Evolutionary conservation across 2,888 invertebrate genomes (phyloP), one percentile per base, ranked within the genome.

Genomic region (Eilema sororculum): DNA sequence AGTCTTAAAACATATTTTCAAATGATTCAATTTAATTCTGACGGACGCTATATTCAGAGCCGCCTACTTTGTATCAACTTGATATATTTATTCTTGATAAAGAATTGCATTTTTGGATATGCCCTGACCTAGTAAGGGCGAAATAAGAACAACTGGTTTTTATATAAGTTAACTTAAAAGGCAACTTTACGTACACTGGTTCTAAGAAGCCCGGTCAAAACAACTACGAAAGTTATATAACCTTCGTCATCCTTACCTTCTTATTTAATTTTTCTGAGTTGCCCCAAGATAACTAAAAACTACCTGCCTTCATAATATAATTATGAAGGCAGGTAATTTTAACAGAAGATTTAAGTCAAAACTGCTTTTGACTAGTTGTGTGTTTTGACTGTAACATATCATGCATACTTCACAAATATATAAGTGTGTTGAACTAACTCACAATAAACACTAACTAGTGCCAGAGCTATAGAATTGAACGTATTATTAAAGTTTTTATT

Each of bases 81-180:
- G 73, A 76, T 76, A 68, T 25, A 56, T 30, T 79, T 20, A 73
- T 76, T 71, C 69, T 70, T 65, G 68, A 71, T 70, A 25, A 70
- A 71, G 71, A 30, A 72, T 74, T 57, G 75, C 72, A 77, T 77
- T 74, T 81, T 81, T 77, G 79, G 73, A 65, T 69, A 73, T 72
- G 69, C 65, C 74, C 71, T 76, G 81, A 83, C 81, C 81, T 83
- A 81, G 81, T 78, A 74, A 73, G 65, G 68, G 64, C 61, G 68
- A 73, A 77, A 72, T 80, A 83, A 73, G 69, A 68, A 71, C 72
- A 59, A 78, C 81, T 75, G 83, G 81, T 81, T 81, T 64, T 69
- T 33, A 56, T 66, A 65, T 65, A 68, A 72, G 66, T 73, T 58
- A 57, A 69, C 71, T 56, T 72, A 41, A 69, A 66, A 69, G 52